phyloP scores from a whole-genome alignment of 2,113 vertebrate genomes.

The Megaceryle maxima region DNA sequence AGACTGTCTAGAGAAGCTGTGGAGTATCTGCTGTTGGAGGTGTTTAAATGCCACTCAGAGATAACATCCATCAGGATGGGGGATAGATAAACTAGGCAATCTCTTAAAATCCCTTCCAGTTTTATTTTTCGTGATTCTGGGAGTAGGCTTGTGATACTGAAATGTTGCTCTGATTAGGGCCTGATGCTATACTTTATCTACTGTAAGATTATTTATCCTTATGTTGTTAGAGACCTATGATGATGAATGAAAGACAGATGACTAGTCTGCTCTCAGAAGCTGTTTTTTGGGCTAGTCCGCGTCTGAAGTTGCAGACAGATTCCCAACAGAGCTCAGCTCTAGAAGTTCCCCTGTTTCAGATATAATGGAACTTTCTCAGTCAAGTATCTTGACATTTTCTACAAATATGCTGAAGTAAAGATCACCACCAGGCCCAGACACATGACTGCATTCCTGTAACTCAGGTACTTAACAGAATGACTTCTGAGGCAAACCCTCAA shows the following conservation, averaged over 20 bases:
- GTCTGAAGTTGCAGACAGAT: background rate
- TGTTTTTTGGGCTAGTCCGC: background rate
- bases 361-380: background rate
- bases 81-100: background rate
- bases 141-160: background rate
- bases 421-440: background rate
- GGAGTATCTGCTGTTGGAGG: background rate
- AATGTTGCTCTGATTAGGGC: slow-evolving; percentile 29
- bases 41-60: background rate
- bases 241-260: slow-evolving; percentile 26
- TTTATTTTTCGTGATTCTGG: background rate
- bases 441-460: background rate
- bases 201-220: background rate
- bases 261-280: background rate
- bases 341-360: background rate
- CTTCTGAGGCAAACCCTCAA: background rate
- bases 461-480: background rate
- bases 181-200: background rate
- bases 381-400: background rate
- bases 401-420: background rate
- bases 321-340: background rate
- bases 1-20: background rate
- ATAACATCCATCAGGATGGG: background rate
- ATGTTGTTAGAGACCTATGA: background rate
- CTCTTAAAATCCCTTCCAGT: slow-evolving; percentile 1